Evolutionary conservation across 2,113 vertebrate genomes (phyloP).

Genomic region (Bubo blakistoni): DNA sequence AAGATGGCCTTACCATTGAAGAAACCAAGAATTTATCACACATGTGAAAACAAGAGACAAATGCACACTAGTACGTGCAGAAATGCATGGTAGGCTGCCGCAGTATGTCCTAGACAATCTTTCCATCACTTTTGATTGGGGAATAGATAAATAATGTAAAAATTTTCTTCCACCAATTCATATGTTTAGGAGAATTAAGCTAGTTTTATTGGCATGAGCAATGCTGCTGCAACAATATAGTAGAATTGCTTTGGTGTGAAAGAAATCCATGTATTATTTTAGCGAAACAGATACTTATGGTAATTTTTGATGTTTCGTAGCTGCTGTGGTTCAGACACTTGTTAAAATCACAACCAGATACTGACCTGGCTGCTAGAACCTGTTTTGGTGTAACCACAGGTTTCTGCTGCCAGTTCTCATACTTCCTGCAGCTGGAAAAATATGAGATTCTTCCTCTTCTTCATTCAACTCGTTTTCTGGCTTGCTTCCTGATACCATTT

Average conservation of each 20-base stretch:
- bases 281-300: not conserved
- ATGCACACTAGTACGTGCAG: not conserved
- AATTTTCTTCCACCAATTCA: not conserved
- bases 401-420: not conserved
- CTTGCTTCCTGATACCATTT: not conserved
- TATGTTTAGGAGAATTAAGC: not conserved
- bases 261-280: not conserved
- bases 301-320: not conserved
- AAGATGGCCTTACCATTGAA: not conserved
- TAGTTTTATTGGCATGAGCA: not conserved
- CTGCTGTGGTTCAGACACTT: not conserved
- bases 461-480: not conserved
- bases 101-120: not conserved
- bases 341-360: not conserved
- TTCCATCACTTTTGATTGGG: not conserved
- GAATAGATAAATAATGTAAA: not conserved
- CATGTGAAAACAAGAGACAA: not conserved
- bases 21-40: not conserved
- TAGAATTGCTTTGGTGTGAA: not conserved
- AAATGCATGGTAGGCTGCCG: not conserved
- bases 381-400: not conserved
- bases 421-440: not conserved
- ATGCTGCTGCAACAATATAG: not conserved
- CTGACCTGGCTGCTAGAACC: not conserved
- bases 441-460: not conserved